Conservation (phyloP, 2,113 vertebrate species). For the Myotis brandtii region DNA sequence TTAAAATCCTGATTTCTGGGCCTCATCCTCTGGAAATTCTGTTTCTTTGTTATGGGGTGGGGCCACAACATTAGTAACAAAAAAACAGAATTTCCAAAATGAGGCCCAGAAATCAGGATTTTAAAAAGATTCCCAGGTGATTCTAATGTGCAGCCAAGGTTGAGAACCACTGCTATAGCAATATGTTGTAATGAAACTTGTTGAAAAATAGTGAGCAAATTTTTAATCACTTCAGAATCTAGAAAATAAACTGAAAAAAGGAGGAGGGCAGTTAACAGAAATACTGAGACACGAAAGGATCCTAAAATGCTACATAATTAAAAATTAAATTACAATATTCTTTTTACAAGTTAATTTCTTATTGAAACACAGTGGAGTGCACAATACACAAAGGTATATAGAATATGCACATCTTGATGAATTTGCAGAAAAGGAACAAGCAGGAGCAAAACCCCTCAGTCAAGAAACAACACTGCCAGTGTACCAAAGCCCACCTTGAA, state of each 20-base stretch:
- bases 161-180: not conserved
- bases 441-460: not conserved
- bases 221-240: not conserved
- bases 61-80: too few relatives aligned
- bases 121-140: too few relatives aligned
- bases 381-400: not conserved
- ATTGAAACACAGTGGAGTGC: not conserved
- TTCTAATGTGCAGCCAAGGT: too few relatives aligned
- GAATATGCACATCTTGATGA: not conserved
- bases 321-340: not conserved
- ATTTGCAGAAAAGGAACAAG: not conserved
- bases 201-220: not conserved
- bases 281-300: not conserved
- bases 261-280: not conserved
- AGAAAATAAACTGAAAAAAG: not conserved
- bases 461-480: not conserved
- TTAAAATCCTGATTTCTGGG: too few relatives aligned
- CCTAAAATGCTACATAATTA: not conserved
- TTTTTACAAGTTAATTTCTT: not conserved
- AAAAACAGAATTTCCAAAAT: too few relatives aligned
- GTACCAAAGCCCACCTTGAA: rapidly evolving
- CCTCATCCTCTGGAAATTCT: too few relatives aligned
- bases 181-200: not conserved
- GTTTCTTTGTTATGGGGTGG: too few relatives aligned
- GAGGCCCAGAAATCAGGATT: too few relatives aligned